Percentiles rank a stretch among this genome's conserved stretches.
phyloP scores from a whole-genome alignment of 2,888 invertebrate species.

The Piscicola geometra region DNA sequence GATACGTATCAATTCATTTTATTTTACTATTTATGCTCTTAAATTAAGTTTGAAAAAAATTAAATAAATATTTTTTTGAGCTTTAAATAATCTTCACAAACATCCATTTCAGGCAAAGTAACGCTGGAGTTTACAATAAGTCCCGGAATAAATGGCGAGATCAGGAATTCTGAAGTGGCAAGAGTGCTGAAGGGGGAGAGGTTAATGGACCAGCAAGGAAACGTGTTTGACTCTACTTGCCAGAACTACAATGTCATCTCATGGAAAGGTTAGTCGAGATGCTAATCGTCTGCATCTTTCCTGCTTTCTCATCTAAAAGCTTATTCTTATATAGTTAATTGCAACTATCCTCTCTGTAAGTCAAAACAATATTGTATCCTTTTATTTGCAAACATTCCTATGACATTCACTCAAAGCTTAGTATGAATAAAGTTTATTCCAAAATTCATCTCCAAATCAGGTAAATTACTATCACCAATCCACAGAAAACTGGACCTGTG shows the following conservation, averaged over 20 bases:
- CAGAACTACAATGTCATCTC: background rate
- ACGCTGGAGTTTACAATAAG: slow-evolving; percentile 13
- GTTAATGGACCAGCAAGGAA: slow-evolving; percentile 8
- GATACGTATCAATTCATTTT: too few species aligned
- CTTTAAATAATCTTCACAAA: background rate
- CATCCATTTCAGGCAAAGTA: background rate
- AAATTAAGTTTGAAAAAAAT: background rate
- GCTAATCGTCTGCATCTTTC: too few species aligned
- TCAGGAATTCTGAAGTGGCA: background rate
- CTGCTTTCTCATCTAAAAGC: too few species aligned
- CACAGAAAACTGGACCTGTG: slow-evolving; percentile 27
- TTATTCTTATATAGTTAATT: too few species aligned
- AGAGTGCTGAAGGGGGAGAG: background rate
- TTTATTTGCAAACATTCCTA: too few species aligned
- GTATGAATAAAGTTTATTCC: too few species aligned
- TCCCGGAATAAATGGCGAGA: background rate
- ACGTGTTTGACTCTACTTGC: slow-evolving; percentile 6
- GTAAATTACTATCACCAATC: too few species aligned
- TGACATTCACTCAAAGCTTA: too few species aligned
- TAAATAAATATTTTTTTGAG: background rate
- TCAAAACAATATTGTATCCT: too few species aligned
- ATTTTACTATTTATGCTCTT: background rate
- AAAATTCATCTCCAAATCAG: too few species aligned
- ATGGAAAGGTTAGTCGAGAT: slow-evolving; percentile 13
- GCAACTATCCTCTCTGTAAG: too few species aligned